A percentile compares a stretch with the other conserved stretches of the same genome.
Conservation (phyloP, 2,888 invertebrate genomes). For the Morinoia aosen region DNA sequence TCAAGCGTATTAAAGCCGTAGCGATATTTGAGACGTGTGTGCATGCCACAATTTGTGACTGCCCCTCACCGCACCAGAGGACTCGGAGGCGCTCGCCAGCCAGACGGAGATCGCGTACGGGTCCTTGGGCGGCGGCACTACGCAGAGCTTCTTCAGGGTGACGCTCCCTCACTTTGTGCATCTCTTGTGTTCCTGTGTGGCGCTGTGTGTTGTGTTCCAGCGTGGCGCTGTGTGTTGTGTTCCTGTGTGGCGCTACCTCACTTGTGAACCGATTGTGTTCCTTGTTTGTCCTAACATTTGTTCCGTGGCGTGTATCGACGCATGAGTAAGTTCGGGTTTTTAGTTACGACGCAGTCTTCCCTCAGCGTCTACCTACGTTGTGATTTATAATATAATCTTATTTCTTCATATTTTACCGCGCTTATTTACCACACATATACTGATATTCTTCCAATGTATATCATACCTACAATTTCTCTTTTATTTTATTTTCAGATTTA, state of each 20-base stretch:
- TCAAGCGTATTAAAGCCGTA: background rate
- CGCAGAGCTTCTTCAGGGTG: constrained; percentile 89
- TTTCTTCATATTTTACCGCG: background rate
- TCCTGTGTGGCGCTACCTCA: background rate
- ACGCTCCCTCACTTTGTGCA: background rate
- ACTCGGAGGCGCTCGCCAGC: constrained; percentile 86
- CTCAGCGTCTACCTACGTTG: too few species aligned
- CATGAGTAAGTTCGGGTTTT: too few species aligned
- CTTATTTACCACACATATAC: background rate
- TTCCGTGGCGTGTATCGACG: too few species aligned
- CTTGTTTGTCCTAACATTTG: too few species aligned
- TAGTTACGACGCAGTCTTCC: too few species aligned
- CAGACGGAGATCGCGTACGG: constrained; percentile 89
- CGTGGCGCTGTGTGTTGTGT: background rate
- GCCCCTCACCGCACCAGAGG: constrained; percentile 72
- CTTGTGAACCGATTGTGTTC: background rate
- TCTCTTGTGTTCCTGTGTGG: background rate
- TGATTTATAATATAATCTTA: too few species aligned
- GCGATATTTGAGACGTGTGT: background rate
- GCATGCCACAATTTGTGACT: background rate
- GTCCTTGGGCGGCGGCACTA: constrained; percentile 85
- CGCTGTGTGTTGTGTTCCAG: background rate
- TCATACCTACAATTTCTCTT: background rate
- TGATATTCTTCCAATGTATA: background rate
- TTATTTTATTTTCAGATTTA: background rate